Conservation (phyloP, 2,113 vertebrate genomes). For the Lepidothrix coronata region DNA sequence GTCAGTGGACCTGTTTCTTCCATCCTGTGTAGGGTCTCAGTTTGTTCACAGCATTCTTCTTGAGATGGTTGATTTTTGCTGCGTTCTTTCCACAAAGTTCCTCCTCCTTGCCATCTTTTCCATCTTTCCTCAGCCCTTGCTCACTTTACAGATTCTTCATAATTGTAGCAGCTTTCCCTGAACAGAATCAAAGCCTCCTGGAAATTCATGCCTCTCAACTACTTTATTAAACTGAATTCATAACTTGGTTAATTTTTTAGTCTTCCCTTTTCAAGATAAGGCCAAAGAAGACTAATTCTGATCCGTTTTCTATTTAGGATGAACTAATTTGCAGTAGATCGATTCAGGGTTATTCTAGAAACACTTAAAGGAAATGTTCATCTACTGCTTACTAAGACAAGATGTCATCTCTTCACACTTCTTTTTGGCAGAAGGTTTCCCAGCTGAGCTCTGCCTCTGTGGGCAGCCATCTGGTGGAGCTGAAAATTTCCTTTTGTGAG, state of each 20-base stretch:
- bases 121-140: background rate
- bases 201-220: background rate
- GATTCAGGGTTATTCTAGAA: background rate
- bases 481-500: background rate
- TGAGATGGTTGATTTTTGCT: background rate
- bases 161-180: background rate
- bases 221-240: background rate
- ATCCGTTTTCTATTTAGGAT: background rate
- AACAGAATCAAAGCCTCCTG: background rate
- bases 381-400: background rate
- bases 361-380: background rate
- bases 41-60: background rate
- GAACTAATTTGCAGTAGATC: background rate
- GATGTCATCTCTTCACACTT: background rate
- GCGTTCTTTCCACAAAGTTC: background rate
- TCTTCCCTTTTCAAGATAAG: background rate
- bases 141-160: background rate
- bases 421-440: background rate
- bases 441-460: background rate
- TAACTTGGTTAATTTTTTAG: background rate
- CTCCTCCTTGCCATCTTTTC: background rate
- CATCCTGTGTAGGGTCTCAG: background rate
- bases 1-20: background rate
- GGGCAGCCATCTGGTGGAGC: background rate
- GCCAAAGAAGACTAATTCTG: background rate